Percentiles rank a stretch among this genome's conserved stretches.
phyloP scores from a whole-genome alignment of 2,113 vertebrate species.

The Rissa tridactyla region DNA sequence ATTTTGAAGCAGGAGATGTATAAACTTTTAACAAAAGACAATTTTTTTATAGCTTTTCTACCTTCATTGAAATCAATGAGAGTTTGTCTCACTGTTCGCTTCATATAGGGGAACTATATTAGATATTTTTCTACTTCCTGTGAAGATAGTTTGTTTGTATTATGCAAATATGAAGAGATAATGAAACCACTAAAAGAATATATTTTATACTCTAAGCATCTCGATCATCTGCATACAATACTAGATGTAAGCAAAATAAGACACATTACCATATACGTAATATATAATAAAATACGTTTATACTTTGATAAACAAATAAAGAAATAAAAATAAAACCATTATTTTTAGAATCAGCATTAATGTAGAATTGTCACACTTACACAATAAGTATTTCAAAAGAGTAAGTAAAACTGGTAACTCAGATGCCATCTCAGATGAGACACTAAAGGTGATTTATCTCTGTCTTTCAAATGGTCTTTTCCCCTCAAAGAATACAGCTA shows the following conservation, averaged over 20 bases:
- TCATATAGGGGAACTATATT: not conserved
- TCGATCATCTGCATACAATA: not conserved
- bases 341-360: not conserved
- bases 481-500: not conserved
- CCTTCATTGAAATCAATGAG: not conserved
- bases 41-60: not conserved
- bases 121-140: not conserved
- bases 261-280: not conserved
- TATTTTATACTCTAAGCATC: not conserved
- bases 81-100: not conserved
- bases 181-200: not conserved
- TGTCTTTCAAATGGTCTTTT: not conserved
- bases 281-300: not conserved
- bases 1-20: not conserved
- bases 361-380: not conserved
- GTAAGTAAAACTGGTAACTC: not conserved
- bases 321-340: not conserved
- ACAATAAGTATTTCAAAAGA: not conserved
- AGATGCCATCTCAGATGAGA: not conserved
- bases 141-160: not conserved
- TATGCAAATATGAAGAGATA: not conserved
- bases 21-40: not conserved
- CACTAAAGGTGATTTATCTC: not conserved
- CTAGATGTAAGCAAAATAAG: not conserved
- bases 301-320: not conserved